Percentiles rank a stretch among this genome's conserved stretches.
These are phyloP conservation scores for Fulmarus glacialis DNA, from an alignment of 2,113 vertebrate genomes.

Conservation along the genomic window DNA sequence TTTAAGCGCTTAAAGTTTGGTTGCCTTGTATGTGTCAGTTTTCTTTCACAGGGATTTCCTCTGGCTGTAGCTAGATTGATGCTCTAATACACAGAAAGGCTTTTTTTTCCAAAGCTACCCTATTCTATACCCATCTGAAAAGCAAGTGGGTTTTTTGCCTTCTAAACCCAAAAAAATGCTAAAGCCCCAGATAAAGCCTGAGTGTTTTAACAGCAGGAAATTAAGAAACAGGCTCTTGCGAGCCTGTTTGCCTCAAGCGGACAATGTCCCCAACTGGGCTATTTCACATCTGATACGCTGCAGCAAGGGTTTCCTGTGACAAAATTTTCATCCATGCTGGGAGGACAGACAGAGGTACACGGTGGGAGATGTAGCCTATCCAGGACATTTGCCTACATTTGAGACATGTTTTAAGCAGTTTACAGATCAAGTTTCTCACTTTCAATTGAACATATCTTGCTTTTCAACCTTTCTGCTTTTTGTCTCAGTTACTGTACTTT, in stretches of 20 bases:
- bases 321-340: neutral
- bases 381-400: neutral
- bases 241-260: neutral
- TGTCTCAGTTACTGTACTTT: neutral
- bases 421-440: neutral
- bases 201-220: neutral
- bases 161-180: neutral
- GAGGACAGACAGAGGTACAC: neutral
- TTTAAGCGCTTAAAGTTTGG: neutral
- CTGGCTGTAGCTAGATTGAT: neutral
- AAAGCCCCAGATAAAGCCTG: neutral
- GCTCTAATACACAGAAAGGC: neutral
- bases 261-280: neutral
- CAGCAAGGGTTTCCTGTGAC: rapidly evolving
- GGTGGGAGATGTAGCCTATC: neutral
- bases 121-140: neutral
- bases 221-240: neutral
- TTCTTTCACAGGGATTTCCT: neutral
- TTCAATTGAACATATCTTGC: neutral
- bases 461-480: neutral
- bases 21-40: neutral
- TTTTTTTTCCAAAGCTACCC: neutral
- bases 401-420: neutral
- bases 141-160: rapidly evolving
- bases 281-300: neutral